A percentile compares a stretch with the other conserved stretches of the same genome.
These are phyloP conservation scores for Caenorhabditis remanei DNA, from an alignment of 1,140 invertebrate genomes.

Conservation along the genomic window DNA sequence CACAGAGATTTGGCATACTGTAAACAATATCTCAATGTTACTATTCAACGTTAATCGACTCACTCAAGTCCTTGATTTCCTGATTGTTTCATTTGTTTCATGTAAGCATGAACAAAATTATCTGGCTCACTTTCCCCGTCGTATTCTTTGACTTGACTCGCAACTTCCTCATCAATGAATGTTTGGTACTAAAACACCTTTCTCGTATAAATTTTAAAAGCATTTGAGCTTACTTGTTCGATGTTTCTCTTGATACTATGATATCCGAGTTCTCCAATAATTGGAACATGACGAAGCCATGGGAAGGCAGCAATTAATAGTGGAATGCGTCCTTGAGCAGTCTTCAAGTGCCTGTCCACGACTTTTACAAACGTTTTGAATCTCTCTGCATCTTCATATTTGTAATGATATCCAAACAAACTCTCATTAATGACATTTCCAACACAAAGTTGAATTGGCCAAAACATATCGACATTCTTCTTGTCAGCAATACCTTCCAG, in stretches of 20 bases:
- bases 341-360: background rate
- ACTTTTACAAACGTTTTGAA: background rate
- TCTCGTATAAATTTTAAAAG: too few relatives aligned
- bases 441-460: constrained; percentile 14
- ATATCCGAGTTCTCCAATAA: constrained; percentile 23
- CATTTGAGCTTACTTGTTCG: background rate
- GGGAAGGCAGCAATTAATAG: background rate
- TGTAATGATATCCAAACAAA: constrained; percentile 29
- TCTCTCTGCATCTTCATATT: background rate
- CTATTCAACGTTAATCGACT: background rate
- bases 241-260: background rate
- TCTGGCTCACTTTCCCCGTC: background rate
- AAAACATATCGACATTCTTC: background rate
- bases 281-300: constrained; percentile 3
- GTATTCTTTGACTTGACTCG: background rate
- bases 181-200: background rate
- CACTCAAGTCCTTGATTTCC: constrained; percentile 14
- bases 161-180: constrained; percentile 17
- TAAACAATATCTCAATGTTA: background rate
- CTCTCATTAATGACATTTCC: constrained; percentile 31
- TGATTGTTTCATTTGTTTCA: constrained; percentile 8
- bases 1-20: constrained; percentile 13
- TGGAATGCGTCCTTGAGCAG: background rate
- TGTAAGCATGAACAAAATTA: constrained; percentile 40
- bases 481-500: background rate